Conservation (phyloP, 1,140 invertebrate species). For the Aphis craccivora region DNA sequence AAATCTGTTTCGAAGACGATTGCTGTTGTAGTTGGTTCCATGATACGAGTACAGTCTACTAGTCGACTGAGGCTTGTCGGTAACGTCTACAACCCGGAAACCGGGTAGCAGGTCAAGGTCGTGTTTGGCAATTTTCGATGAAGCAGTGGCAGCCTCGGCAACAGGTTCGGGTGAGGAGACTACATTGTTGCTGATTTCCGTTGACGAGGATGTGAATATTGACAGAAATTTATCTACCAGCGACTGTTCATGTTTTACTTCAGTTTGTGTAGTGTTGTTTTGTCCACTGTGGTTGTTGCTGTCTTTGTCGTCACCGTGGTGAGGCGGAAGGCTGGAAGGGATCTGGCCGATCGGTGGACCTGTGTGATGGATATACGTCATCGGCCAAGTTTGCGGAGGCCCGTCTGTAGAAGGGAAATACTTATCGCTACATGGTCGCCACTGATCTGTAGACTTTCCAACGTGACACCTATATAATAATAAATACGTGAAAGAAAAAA, state of each 20-base stretch:
- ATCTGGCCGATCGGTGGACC: slow-evolving; percentile 68
- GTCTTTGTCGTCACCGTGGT: not conserved
- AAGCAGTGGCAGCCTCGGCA: not conserved
- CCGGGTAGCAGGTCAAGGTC: not conserved
- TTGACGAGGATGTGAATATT: not conserved
- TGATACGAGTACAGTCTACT: not conserved
- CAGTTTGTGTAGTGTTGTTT: not conserved
- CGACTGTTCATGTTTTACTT: slow-evolving; percentile 1
- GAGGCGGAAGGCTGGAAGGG: slow-evolving; percentile 51
- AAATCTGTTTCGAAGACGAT: not conserved
- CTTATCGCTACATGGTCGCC: slow-evolving; percentile 82
- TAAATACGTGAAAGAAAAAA: not conserved
- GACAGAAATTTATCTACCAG: slow-evolving; percentile 41
- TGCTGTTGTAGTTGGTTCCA: too few relatives aligned
- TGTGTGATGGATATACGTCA: slow-evolving; percentile 72
- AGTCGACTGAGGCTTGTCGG: not conserved
- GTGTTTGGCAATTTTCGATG: not conserved
- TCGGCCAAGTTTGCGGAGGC: slow-evolving; percentile 70
- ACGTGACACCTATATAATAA: slow-evolving; percentile 75
- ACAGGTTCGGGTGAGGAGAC: not conserved
- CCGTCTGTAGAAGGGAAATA: slow-evolving; percentile 71
- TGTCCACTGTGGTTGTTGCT: not conserved
- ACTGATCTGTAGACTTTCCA: slow-evolving; percentile 74
- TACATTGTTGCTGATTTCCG: not conserved
- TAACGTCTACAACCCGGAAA: not conserved